Evolutionary conservation across 1,140 invertebrate species (phyloP).

Genomic region (Rhizoglyphus robini): DNA sequence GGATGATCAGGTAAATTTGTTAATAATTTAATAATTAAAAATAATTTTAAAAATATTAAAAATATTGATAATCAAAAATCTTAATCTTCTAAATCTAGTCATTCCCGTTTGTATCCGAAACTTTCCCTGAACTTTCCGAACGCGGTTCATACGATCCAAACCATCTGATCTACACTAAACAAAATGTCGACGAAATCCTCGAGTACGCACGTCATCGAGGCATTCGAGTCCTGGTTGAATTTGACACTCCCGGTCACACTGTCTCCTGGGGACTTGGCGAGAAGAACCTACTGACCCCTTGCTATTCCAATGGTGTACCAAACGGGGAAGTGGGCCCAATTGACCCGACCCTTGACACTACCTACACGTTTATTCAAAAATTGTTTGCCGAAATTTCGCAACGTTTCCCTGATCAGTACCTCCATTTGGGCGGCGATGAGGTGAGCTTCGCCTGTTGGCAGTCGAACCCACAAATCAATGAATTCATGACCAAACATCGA

Average conservation of each 20-base stretch:
- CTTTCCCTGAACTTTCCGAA: slow-evolving; percentile 46
- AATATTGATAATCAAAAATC: too few relatives aligned
- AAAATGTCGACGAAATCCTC: slow-evolving; percentile 33
- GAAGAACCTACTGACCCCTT: slow-evolving; percentile 16
- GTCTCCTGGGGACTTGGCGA: slow-evolving; percentile 37
- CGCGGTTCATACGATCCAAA: slow-evolving; percentile 17
- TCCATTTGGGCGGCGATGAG: slow-evolving; percentile 84
- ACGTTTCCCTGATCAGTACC: slow-evolving; percentile 57
- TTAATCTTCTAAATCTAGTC: too few relatives aligned
- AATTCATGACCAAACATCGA: slow-evolving; percentile 51
- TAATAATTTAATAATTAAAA: too few relatives aligned
- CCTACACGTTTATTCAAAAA: slow-evolving; percentile 51
- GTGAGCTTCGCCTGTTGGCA: slow-evolving; percentile 70
- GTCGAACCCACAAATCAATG: slow-evolving; percentile 52
- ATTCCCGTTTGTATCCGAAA: slow-evolving; percentile 66
- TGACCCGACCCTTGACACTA: slow-evolving; percentile 48
- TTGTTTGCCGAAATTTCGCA: slow-evolving; percentile 53
- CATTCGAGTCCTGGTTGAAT: slow-evolving; percentile 35
- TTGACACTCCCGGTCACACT: slow-evolving; percentile 38
- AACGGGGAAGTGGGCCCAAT: slow-evolving; percentile 56
- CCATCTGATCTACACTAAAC: slow-evolving; percentile 29
- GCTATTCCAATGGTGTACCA: slow-evolving; percentile 25
- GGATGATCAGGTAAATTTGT: too few relatives aligned
- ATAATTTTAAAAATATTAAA: too few relatives aligned
- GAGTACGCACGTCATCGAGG: slow-evolving; percentile 34